phyloP scores from a whole-genome alignment of 1,140 invertebrate species.

The Drosophila nigromelanica region DNA sequence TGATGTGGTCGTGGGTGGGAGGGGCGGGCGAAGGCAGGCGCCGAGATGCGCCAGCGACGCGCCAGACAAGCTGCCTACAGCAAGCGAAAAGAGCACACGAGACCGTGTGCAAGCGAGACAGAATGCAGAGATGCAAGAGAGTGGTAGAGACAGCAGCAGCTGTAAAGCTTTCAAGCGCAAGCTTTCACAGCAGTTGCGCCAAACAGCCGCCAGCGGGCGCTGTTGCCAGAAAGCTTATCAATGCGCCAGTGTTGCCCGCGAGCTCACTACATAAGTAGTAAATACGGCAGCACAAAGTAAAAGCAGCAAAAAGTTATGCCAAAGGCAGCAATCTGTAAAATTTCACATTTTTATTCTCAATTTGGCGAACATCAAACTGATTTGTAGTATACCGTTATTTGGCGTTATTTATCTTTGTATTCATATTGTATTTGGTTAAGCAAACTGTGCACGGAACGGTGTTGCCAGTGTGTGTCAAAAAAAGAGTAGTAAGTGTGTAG shows the following conservation, averaged over 20 bases:
- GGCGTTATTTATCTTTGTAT: too few relatives aligned
- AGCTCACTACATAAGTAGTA: background rate
- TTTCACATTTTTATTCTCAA: too few relatives aligned
- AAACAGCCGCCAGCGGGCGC: constrained; percentile 43
- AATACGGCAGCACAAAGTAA: too few relatives aligned
- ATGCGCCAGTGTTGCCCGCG: constrained; percentile 19
- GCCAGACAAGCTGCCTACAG: constrained; percentile 66
- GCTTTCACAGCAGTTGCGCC: constrained; percentile 34
- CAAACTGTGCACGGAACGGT: background rate
- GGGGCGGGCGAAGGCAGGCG: background rate
- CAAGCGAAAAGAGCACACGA: constrained; percentile 20
- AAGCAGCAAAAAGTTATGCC: background rate
- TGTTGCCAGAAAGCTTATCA: constrained; percentile 13
- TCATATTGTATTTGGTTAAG: too few relatives aligned
- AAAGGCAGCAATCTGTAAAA: too few relatives aligned
- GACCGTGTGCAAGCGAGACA: background rate
- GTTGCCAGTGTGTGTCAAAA: constrained; percentile 2
- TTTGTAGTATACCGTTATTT: too few relatives aligned
- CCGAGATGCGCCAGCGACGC: constrained; percentile 11
- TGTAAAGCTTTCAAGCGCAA: constrained; percentile 43
- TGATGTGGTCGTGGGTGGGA: background rate
- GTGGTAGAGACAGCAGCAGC: background rate
- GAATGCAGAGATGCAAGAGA: background rate
- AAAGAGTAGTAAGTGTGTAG: constrained; percentile 12
- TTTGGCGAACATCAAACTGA: too few relatives aligned